Evolutionary conservation across 1,140 invertebrate genomes (phyloP), one percentile per base, ranked within the genome.

Genomic region (Plodia interpunctella): DNA sequence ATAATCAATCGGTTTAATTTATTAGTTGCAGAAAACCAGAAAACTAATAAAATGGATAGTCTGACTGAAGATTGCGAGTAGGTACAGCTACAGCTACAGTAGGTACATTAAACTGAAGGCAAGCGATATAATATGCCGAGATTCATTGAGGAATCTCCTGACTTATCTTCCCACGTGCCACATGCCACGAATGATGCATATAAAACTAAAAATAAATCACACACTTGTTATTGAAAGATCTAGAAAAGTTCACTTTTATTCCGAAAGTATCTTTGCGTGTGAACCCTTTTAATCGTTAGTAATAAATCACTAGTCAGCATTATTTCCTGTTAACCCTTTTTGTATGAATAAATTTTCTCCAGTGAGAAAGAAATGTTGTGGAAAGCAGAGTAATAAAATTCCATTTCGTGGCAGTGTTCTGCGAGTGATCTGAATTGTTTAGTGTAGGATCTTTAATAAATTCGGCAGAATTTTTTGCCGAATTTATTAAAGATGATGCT

Each of bases 271-370:
- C 13, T 44, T 44, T 44, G 5, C 8, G 38, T 44, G 2, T 44
- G 38, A 44, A 44, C 38, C 38, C 38, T 44, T 44, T 44, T 44
- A 44, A 44, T 44, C 38, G 38, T 6, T n/a, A 44, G 38, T 17
- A 44, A 44, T 44, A 44, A 44, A 44, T 44, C 38, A 44, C 38
- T 44, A 44, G 38, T 44, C 38, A 44, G 15, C 38, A 44, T 44
- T 44, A n/a, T 44, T 44, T 44, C 38, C 38, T 44, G 38, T 6
- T 44, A 44, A 44, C 38, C 38, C 38, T 44, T 44, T 44, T 44
- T 44, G 15, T 44, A 44, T 44, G 15, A 44, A 44, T 44, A 15
- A 15, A 44, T 44, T 44, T 44, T 44, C 13, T n/a, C 13, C 38
- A 17, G 10, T 5, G 10, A 44, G 38, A 15, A 44, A 44, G 13